These are phyloP conservation scores for Pelodytes ibericus DNA, from an alignment of 2,797 vertebrate species.

Conservation along the genomic window DNA sequence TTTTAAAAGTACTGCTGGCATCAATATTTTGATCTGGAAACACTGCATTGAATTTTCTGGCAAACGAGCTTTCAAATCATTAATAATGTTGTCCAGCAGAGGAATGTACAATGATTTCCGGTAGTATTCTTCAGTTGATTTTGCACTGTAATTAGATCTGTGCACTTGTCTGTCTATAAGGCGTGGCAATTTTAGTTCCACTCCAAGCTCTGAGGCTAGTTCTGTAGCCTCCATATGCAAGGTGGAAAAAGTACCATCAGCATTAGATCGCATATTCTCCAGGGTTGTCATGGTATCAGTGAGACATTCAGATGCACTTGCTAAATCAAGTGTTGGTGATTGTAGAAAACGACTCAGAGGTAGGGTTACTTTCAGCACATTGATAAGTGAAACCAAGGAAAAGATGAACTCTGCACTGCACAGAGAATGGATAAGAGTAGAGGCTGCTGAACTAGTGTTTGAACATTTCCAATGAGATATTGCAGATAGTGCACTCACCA, in stretches of 20 bases:
- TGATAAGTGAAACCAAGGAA: constrained; percentile 2
- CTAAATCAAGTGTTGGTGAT: not conserved
- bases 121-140: constrained; percentile 1
- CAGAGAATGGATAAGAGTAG: constrained; percentile 7
- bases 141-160: constrained; percentile 9
- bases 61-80: not conserved
- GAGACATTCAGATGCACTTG: not conserved
- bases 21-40: constrained; percentile 7
- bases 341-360: not conserved
- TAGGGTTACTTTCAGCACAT: not conserved
- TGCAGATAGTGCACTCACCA: not conserved
- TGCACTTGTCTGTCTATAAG: no score
- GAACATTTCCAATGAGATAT: not conserved
- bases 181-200: constrained; percentile 10
- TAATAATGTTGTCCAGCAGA: not conserved
- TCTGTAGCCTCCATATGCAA: constrained; percentile 4
- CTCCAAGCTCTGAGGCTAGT: not conserved
- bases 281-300: not conserved
- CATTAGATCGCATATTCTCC: not conserved
- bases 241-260: not conserved
- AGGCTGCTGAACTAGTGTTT: not conserved
- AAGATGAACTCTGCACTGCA: constrained; percentile 2
- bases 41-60: constrained; percentile 12
- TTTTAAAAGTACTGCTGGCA: not conserved
- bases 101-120: constrained; percentile 4